These are phyloP conservation scores for Ceratoteleas bidentatus DNA, from an alignment of 1,140 invertebrate species.

Conservation along the genomic window DNA sequence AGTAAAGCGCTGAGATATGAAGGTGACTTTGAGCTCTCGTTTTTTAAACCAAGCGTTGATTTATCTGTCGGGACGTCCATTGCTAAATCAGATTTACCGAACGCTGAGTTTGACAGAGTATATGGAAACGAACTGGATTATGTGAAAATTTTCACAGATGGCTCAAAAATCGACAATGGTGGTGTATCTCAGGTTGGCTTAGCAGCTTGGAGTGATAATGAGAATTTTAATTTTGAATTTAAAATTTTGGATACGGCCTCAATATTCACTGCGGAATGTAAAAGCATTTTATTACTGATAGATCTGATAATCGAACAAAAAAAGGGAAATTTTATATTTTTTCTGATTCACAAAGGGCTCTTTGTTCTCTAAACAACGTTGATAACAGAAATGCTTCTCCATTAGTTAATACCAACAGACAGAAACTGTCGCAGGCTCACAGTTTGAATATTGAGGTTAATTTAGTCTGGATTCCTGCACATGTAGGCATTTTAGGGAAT, in stretches of 20 bases:
- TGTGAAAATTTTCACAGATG: conserved; percentile 34
- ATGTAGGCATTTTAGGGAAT: conserved; percentile 1
- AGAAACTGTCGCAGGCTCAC: conserved; percentile 9
- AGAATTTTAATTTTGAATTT: conserved; percentile 2
- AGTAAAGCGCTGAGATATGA: conserved; percentile 6
- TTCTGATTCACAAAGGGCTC: conserved; percentile 19
- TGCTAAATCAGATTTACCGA: neutral
- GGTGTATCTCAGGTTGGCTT: conserved; percentile 11
- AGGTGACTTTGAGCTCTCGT: conserved; percentile 5
- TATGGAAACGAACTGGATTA: neutral
- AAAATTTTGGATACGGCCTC: conserved; percentile 25
- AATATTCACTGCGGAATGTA: conserved; percentile 39
- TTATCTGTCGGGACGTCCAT: neutral
- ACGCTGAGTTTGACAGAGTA: neutral
- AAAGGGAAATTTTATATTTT: conserved; percentile 6
- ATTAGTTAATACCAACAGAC: conserved; percentile 12
- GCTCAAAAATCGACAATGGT: conserved; percentile 14
- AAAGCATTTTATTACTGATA: conserved; percentile 4
- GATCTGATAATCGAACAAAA: conserved; percentile 14
- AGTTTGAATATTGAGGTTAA: neutral
- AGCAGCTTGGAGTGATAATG: conserved; percentile 13
- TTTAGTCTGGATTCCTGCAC: conserved; percentile 27
- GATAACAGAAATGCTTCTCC: neutral
- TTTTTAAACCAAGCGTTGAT: neutral
- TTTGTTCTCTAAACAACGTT: conserved; percentile 3